Conservation (phyloP, 2,113 vertebrate genomes). For the Barbus barbus region DNA sequence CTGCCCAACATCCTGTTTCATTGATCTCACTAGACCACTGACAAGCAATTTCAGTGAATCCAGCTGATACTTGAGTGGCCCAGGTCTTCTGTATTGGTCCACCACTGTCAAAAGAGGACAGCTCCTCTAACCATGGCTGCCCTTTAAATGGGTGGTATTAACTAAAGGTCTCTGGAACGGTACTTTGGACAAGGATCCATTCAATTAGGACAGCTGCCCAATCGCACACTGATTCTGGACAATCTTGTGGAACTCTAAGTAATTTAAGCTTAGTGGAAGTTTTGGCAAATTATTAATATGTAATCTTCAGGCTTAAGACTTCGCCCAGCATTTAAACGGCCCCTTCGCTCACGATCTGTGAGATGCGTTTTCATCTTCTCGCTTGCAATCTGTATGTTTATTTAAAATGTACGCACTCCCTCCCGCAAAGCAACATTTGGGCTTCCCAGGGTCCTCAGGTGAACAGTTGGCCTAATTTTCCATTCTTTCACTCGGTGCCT, state of each 20-base stretch:
- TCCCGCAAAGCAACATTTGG: slow-evolving; percentile 39
- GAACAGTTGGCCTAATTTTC: slow-evolving; percentile 67
- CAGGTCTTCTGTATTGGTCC: slow-evolving; percentile 13
- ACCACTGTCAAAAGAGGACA: slow-evolving; percentile 24
- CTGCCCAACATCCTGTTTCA: slow-evolving; percentile 15
- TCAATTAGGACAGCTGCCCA: slow-evolving; percentile 61
- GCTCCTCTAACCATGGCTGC: slow-evolving; percentile 42
- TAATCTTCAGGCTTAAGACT: slow-evolving; percentile 16
- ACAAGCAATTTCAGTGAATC: slow-evolving; percentile 19
- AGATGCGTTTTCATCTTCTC: neutral
- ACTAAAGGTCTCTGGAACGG: slow-evolving; percentile 52
- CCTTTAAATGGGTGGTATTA: slow-evolving; percentile 52
- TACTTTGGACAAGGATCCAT: slow-evolving; percentile 44
- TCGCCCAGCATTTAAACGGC: neutral
- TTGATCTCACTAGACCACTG: slow-evolving; percentile 14
- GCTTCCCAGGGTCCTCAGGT: slow-evolving; percentile 85
- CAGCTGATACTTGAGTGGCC: slow-evolving; percentile 6
- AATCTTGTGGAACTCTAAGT: slow-evolving; percentile 21
- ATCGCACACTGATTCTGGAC: slow-evolving; percentile 51
- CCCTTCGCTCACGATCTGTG: neutral
- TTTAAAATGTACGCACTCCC: neutral
- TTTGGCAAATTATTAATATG: slow-evolving; percentile 22
- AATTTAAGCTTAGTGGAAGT: slow-evolving; percentile 7
- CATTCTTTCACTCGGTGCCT: slow-evolving; percentile 77
- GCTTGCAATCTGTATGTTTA: slow-evolving; percentile 32